Base-by-base conservation (phyloP, 2,797 vertebrate species). In the Bucorvus abyssinicus region DNA sequence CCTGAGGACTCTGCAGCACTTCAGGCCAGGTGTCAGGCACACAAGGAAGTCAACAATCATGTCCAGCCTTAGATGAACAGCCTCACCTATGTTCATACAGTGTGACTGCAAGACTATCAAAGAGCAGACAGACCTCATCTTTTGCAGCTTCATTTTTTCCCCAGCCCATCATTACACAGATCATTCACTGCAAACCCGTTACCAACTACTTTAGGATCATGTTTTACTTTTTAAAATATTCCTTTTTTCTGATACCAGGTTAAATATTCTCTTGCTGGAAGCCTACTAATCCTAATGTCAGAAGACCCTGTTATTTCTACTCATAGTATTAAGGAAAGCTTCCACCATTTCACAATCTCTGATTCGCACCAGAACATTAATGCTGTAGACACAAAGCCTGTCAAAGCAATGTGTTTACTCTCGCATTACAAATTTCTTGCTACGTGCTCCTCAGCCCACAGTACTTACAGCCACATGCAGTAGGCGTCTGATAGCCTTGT, bases 401-500 rank as follows among this genome's bases (percentile, higher is more conserved):
- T 29, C 60, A 44, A 45, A 76, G 36, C 5, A 24, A 76, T 38
- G n/a, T 24, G 24, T 21, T 64, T 60, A 38, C 22, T 77, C 50
- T 63, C 49, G 60, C 49, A 36, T 5, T 30, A 63, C 12, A 26
- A 1, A n/a, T 27, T 40, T 68, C 55, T 26, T 34, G n/a, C 42
- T 20, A 1, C 1, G 38, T n/a, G 52, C 26, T 83, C 14, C 38
- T 21, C 73, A 94, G 32, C 32, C 29, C 44, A 36, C 24, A 26
- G 45, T 81, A 99, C 99, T 99, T 96, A 99, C 99, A 96, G 99
- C 99, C 70, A 99, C 99, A 50, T 99, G 99, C 19, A 99, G 98
- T 53, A 99, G 98, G 63, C 99, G 99, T 74, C 99, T 98, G 96
- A 99, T 99, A 65, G 99, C 99, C 97, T 99, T 99, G 98, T 99